Conservation (phyloP, 1,140 invertebrate species). For the Drosophila pectinifera region DNA sequence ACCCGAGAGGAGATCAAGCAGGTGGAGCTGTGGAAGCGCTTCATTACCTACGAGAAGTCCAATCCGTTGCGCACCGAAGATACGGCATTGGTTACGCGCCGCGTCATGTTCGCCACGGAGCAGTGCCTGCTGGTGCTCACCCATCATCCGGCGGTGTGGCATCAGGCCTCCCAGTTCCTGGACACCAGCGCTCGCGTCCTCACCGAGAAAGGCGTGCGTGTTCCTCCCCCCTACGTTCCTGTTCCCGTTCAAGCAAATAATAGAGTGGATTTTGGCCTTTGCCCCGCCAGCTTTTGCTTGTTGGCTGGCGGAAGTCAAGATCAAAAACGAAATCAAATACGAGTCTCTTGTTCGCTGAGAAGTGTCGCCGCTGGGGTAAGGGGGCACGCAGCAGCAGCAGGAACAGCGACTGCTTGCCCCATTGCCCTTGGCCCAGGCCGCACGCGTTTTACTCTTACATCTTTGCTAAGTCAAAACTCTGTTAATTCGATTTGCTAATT, state of each 20-base stretch:
- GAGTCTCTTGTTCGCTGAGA: constrained; percentile 63
- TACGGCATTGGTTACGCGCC: constrained; percentile 94
- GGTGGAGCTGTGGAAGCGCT: constrained; percentile 99
- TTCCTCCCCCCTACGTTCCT: constrained; percentile 14
- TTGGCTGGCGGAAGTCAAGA: constrained; percentile 13
- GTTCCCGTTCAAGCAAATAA: constrained; percentile 59
- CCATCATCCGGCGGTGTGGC: constrained; percentile 99
- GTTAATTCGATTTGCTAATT: constrained; percentile 6
- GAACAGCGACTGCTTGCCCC: constrained; percentile 43
- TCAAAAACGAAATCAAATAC: constrained; percentile 50
- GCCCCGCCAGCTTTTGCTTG: not conserved
- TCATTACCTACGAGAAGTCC: constrained; percentile 98
- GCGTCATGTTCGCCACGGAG: constrained; percentile 99
- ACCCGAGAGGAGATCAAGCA: constrained; percentile 97
- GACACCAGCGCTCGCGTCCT: constrained; percentile 97
- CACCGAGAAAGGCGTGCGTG: constrained; percentile 95
- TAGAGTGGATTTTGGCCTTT: constrained; percentile 49
- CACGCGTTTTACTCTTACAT: constrained; percentile 66
- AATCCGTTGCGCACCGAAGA: constrained; percentile 99
- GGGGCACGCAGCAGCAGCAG: constrained; percentile 36
- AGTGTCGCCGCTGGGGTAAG: constrained; percentile 76
- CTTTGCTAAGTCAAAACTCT: not conserved
- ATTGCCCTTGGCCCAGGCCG: constrained; percentile 63
- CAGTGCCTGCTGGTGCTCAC: constrained; percentile 98
- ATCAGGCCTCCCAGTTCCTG: constrained; percentile 98